Percentiles rank a stretch among this genome's conserved stretches.
phyloP scores from a whole-genome alignment of 2,797 vertebrate genomes.

The Merluccius polli region DNA sequence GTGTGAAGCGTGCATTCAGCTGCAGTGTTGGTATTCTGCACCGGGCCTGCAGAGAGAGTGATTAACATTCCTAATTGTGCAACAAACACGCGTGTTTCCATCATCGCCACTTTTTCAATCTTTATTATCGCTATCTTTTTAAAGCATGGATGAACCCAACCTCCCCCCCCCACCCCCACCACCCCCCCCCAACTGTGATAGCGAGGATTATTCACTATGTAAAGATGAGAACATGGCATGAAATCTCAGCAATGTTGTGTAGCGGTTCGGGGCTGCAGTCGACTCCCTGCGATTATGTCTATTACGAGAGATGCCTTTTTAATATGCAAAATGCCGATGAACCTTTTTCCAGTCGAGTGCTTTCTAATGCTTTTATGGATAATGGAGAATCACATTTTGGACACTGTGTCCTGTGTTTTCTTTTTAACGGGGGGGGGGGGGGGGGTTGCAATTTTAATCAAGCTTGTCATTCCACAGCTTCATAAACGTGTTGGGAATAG shows the following conservation, averaged over 20 bases:
- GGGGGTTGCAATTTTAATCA: conserved; percentile 13
- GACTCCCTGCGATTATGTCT: conserved; percentile 51
- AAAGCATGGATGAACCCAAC: conserved; percentile 54
- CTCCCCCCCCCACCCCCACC: conserved; percentile 27
- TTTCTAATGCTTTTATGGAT: conserved; percentile 54
- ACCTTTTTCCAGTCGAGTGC: conserved; percentile 56
- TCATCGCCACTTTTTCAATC: conserved; percentile 47
- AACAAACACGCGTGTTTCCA: conserved; percentile 7
- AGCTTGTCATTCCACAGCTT: not conserved
- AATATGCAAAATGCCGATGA: conserved; percentile 62
- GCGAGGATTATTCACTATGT: conserved; percentile 64
- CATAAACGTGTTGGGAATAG: not conserved
- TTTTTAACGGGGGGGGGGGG: not conserved
- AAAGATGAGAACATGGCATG: conserved; percentile 60
- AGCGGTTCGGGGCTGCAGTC: conserved; percentile 48
- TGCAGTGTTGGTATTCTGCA: no score
- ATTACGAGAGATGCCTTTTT: conserved; percentile 51
- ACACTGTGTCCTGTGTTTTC: conserved; percentile 28
- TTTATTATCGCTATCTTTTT: conserved; percentile 51
- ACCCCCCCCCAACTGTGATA: conserved; percentile 49
- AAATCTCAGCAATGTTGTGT: conserved; percentile 69
- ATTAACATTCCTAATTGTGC: not conserved
- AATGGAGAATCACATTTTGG: conserved; percentile 28
- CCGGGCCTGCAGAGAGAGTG: not conserved
- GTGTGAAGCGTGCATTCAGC: no score